Conservation (phyloP, 2,113 vertebrate species). For the Sterna hirundo region DNA sequence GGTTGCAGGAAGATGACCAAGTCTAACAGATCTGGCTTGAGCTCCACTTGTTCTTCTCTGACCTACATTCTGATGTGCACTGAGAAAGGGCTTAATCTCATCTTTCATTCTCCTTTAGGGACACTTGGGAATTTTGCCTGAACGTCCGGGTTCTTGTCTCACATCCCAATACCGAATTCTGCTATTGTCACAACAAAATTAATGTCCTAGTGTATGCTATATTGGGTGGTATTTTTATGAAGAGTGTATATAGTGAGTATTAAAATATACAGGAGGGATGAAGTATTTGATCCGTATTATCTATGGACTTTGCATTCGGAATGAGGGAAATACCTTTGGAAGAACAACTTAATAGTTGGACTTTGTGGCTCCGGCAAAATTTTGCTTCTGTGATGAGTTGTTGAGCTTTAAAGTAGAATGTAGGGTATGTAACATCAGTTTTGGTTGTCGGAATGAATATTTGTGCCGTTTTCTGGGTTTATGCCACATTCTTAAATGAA, state of each 20-base stretch:
- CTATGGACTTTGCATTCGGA: not conserved
- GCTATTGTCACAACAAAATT: not conserved
- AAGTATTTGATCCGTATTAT: not conserved
- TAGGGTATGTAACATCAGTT: not conserved
- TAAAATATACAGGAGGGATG: not conserved
- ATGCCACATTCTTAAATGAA: not conserved
- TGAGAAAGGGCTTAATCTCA: not conserved
- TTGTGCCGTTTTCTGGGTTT: not conserved
- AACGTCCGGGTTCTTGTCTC: not conserved
- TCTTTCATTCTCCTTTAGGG: not conserved
- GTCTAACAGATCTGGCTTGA: not conserved
- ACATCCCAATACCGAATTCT: not conserved
- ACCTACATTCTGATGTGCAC: not conserved
- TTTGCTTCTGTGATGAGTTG: not conserved
- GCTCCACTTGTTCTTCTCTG: not conserved
- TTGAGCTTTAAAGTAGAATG: not conserved
- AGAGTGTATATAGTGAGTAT: not conserved
- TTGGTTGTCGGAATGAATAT: not conserved
- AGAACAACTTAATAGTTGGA: not conserved
- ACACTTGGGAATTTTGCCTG: not conserved
- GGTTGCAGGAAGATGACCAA: not conserved
- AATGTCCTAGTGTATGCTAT: accelerated
- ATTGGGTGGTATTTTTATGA: not conserved
- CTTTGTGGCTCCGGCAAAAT: not conserved
- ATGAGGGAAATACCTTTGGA: not conserved